Conservation (phyloP, 2,888 invertebrate genomes). For the Dromius quadrimaculatus region DNA sequence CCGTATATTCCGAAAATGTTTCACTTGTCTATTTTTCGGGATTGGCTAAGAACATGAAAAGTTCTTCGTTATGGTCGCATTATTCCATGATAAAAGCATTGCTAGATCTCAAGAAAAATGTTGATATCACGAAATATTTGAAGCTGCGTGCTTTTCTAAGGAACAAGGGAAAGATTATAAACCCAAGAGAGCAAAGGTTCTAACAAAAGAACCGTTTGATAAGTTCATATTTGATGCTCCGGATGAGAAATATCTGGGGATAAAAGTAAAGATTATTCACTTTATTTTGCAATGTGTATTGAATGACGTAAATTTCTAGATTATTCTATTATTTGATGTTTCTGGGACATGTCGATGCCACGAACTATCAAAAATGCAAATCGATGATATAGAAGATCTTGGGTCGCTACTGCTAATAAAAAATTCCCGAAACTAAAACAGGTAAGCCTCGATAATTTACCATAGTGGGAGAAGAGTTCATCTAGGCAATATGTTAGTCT, state of each 20-base stretch:
- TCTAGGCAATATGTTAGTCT: slow-evolving; percentile 22
- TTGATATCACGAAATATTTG: slow-evolving; percentile 1
- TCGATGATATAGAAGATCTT: slow-evolving; percentile 25
- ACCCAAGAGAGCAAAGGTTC: background rate
- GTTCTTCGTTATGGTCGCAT: slow-evolving; percentile 38
- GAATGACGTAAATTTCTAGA: background rate
- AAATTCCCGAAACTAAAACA: slow-evolving; percentile 43
- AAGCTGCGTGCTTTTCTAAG: background rate
- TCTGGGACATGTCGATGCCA: slow-evolving; percentile 34
- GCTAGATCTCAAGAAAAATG: slow-evolving; percentile 42
- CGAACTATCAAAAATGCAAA: slow-evolving; percentile 30
- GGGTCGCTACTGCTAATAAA: background rate
- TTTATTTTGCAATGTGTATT: background rate
- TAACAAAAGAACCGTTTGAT: slow-evolving; percentile 1
- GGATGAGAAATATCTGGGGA: slow-evolving; percentile 2
- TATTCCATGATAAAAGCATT: slow-evolving; percentile 48
- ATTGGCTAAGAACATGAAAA: slow-evolving; percentile 8
- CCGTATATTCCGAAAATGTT: slow-evolving; percentile 24
- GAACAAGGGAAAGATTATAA: background rate
- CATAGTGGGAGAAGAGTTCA: slow-evolving; percentile 27
- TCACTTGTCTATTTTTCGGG: slow-evolving; percentile 12
- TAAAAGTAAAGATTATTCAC: background rate
- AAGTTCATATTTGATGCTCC: slow-evolving; percentile 8
- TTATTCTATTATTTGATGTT: slow-evolving; percentile 37
- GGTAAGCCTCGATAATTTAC: slow-evolving; percentile 15